phyloP scores from a whole-genome alignment of 1,140 invertebrate species.

The Thaumetopoea pityocampa region DNA sequence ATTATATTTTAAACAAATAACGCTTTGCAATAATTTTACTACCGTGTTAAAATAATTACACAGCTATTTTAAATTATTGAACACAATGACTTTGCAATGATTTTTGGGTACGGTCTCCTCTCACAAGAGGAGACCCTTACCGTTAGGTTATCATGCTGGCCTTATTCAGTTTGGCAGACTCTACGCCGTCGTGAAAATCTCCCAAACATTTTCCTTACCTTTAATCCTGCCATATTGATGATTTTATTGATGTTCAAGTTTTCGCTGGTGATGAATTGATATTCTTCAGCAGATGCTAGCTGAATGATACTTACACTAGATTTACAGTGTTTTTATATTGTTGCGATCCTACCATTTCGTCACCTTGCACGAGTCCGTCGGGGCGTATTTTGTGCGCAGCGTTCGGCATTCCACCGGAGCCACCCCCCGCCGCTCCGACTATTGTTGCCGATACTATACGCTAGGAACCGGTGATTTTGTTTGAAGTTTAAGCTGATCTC shows the following conservation, averaged over 20 bases:
- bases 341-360: constrained; percentile 15
- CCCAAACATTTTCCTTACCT: too few species aligned
- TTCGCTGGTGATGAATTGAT: not conserved
- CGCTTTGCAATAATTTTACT: too few species aligned
- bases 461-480: too few species aligned
- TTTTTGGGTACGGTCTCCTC: too few species aligned
- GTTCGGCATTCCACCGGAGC: constrained; percentile 22
- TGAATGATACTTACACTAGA: constrained; percentile 22
- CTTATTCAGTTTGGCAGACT: constrained; percentile 2
- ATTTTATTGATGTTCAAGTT: not conserved
- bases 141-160: not conserved
- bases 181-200: not conserved
- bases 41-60: too few species aligned
- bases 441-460: constrained; percentile 18
- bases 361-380: constrained; percentile 20
- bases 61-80: too few species aligned
- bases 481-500: too few species aligned
- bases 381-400: constrained; percentile 10
- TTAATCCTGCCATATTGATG: constrained; percentile 15
- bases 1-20: too few species aligned
- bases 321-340: constrained; percentile 26
- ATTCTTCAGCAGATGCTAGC: constrained; percentile 4
- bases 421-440: constrained; percentile 17
- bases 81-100: too few species aligned
- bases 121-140: too few species aligned